A percentile compares a stretch with the other conserved stretches of the same genome.
phyloP scores from a whole-genome alignment of 2,113 vertebrate species.

The Ceuthmochares aereus region DNA sequence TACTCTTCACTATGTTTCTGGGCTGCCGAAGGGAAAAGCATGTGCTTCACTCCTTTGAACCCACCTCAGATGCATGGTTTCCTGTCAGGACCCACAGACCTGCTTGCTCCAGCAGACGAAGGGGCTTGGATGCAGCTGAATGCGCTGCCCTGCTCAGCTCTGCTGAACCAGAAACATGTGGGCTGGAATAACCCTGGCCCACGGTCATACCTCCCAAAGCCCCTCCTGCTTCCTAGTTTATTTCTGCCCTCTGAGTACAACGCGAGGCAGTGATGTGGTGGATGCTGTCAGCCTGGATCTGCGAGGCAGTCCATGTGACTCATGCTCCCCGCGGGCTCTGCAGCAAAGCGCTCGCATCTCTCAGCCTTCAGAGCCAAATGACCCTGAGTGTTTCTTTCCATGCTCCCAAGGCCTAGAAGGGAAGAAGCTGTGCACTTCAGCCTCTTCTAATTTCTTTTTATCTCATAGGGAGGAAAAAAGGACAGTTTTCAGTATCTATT shows the following conservation, averaged over 20 bases:
- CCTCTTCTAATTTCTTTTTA: background rate
- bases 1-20: background rate
- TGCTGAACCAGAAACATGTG: background rate
- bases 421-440: background rate
- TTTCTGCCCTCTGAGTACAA: constrained; percentile 1
- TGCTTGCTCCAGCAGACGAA: background rate
- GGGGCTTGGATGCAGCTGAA: background rate
- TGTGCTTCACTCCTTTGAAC: background rate
- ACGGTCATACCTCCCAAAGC: background rate
- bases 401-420: background rate
- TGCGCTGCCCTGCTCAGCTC: background rate
- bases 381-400: background rate
- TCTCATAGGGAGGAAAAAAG: background rate
- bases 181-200: background rate
- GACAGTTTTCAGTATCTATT: background rate
- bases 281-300: constrained; percentile 37
- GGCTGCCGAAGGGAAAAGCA: background rate
- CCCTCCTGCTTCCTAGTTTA: background rate
- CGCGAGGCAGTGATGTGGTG: background rate
- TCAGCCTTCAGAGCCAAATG: constrained; percentile 32
- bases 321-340: constrained; percentile 33
- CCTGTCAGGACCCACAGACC: background rate
- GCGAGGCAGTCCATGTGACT: constrained; percentile 27
- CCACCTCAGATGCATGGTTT: accelerated
- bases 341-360: background rate